Evolutionary conservation across 2,113 vertebrate species (phyloP), one percentile per base, ranked within the genome.

Genomic region (Xenus cinereus): DNA sequence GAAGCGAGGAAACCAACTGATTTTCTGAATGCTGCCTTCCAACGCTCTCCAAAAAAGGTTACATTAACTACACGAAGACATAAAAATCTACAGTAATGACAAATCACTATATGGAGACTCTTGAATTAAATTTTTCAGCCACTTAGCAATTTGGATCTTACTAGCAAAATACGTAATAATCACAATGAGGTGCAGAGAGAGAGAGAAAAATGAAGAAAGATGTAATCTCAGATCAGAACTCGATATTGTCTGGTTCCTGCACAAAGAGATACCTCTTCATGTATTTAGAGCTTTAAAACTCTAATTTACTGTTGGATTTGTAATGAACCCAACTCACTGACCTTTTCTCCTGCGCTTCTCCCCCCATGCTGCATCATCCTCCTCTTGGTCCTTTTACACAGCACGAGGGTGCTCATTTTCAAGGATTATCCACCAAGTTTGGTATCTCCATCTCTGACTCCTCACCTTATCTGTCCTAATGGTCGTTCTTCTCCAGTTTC

Each of bases 21-120:
- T 87, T 90, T 96, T 92, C 90, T 86, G 23, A 79, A 94, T 68
- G 20, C 50, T 84, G 59, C 54, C 41, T 87, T 85, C 57, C 69
- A 87, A 16, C 12, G 81, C 35, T 82, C 53, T 89, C 69, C 32
- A 48, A 41, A 59, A 93, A 62, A 77, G 46, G 21, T 77, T 91
- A 69, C n/a, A 33, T 90, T 92, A 57, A 71, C 89, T 51, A 80
- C 53, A 85, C 10, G 33, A 82, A 82, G 48, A 85, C 45, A 75
- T 59, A 72, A 90, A 90, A 90, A 50, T n/a, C 67, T 71, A 27
- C 30, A 62, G 35, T 37, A 89, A 86, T 62, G 56, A 54, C 4
- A 66, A 90, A 56, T n/a, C 50, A 37, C 17, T 72, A 18, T 12
- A 79, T 32, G 20, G 41, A 46, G 45, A 66, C 14, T 46, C 20